Evolutionary conservation across 1,140 invertebrate genomes (phyloP).

Genomic region (Artemia franciscana): DNA sequence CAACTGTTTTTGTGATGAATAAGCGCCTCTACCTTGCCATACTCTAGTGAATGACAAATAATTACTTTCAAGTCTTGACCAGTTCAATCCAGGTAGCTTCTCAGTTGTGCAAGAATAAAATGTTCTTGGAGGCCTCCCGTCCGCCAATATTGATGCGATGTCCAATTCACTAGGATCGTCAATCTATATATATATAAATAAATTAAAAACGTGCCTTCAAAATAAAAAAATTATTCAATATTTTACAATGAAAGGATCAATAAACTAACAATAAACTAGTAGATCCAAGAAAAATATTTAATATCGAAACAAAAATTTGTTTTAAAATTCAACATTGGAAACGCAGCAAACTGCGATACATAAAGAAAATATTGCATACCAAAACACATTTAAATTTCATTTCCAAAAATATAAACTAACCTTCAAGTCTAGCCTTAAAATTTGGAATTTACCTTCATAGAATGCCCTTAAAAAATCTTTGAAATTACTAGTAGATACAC

Average conservation of each 20-base stretch:
- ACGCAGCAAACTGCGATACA: too few relatives aligned
- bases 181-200: slow-evolving; percentile 27
- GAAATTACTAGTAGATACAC: too few relatives aligned
- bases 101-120: slow-evolving; percentile 67
- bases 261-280: not conserved
- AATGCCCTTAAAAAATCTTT: too few relatives aligned
- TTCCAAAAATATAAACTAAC: too few relatives aligned
- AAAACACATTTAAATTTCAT: too few relatives aligned
- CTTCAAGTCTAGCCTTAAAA: too few relatives aligned
- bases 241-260: not conserved
- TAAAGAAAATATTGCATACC: too few relatives aligned
- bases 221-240: not conserved
- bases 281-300: not conserved
- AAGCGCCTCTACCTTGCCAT: slow-evolving; percentile 40
- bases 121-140: slow-evolving; percentile 46
- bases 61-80: slow-evolving; percentile 31
- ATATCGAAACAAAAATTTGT: slow-evolving; percentile 6
- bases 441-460: too few relatives aligned
- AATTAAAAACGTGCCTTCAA: not conserved
- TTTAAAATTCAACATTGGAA: too few relatives aligned
- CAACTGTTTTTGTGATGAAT: slow-evolving; percentile 19
- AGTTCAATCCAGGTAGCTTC: slow-evolving; percentile 40
- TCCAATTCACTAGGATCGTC: slow-evolving; percentile 69
- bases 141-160: slow-evolving; percentile 48
- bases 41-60: slow-evolving; percentile 72